Conservation (phyloP, 2,113 vertebrate genomes). For the Nyctereutes procyonoides region DNA sequence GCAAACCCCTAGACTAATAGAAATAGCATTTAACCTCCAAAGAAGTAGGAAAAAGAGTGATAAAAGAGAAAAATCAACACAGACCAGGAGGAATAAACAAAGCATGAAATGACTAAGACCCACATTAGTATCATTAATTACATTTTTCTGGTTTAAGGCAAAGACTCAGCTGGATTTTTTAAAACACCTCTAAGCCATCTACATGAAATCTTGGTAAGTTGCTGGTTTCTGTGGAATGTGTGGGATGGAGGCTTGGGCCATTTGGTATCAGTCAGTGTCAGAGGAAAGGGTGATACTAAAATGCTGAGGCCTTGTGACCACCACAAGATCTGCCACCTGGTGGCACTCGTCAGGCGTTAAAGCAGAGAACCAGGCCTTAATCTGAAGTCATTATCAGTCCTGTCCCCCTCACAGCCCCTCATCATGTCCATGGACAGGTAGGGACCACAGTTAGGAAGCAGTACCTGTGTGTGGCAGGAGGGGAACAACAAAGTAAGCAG, state of each 20-base stretch:
- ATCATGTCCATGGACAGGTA: not conserved
- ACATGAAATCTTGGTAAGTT: not conserved
- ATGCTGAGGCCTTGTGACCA: not conserved
- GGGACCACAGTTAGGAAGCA: not conserved
- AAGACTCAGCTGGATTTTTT: not conserved
- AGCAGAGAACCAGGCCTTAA: not conserved
- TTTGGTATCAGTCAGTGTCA: not conserved
- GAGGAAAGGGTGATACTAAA: not conserved
- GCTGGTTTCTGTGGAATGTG: not conserved
- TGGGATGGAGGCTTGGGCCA: not conserved
- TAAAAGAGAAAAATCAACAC: not conserved
- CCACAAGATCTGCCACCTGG: not conserved
- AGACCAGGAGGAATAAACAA: not conserved
- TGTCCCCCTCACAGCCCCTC: not conserved
- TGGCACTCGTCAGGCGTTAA: not conserved
- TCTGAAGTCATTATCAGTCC: not conserved
- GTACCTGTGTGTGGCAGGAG: not conserved
- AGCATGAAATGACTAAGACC: not conserved
- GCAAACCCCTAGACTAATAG: not conserved
- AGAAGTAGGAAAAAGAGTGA: not conserved
- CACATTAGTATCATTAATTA: not conserved
- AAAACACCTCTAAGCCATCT: not conserved
- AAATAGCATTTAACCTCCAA: conserved; percentile 18
- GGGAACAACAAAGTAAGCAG: not conserved
- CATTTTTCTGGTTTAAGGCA: not conserved